phyloP scores from a whole-genome alignment of 2,888 invertebrate species.

The Nomada ruficornis region DNA sequence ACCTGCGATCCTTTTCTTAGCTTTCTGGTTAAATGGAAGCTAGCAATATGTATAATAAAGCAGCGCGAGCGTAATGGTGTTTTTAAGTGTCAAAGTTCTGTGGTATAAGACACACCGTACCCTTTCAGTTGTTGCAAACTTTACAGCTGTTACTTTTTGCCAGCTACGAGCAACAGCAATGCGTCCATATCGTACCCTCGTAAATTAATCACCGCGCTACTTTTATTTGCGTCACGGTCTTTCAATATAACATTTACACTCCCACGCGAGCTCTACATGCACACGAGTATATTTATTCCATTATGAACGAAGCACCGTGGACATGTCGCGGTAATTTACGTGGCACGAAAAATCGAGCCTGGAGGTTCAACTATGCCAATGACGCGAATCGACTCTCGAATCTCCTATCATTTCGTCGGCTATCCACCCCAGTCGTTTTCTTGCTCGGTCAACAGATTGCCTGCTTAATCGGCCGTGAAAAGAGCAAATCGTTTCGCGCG shows the following conservation, averaged over 20 bases:
- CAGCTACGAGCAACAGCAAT: not conserved
- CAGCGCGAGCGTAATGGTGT: too few species aligned
- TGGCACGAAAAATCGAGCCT: not conserved
- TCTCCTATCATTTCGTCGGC: constrained; percentile 57
- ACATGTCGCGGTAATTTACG: not conserved
- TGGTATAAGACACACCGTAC: too few species aligned
- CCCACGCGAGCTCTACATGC: too few species aligned
- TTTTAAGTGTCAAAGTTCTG: too few species aligned
- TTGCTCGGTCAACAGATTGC: constrained; percentile 76
- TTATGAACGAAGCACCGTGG: not conserved
- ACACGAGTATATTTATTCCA: too few species aligned
- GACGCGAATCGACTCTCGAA: constrained; percentile 19
- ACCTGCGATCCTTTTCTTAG: too few species aligned
- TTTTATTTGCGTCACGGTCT: not conserved
- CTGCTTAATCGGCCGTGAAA: constrained; percentile 82
- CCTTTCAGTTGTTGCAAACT: not conserved
- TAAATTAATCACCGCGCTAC: not conserved
- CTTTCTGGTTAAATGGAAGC: too few species aligned
- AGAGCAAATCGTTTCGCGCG: constrained; percentile 82
- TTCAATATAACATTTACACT: not conserved
- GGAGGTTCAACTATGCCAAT: not conserved
- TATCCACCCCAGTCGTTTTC: constrained; percentile 50
- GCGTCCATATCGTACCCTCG: not conserved
- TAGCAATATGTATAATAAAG: too few species aligned
- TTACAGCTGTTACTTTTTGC: not conserved